Base-by-base conservation (phyloP, 1,140 invertebrate species). In the Zaprionus kolodkinae region DNA sequence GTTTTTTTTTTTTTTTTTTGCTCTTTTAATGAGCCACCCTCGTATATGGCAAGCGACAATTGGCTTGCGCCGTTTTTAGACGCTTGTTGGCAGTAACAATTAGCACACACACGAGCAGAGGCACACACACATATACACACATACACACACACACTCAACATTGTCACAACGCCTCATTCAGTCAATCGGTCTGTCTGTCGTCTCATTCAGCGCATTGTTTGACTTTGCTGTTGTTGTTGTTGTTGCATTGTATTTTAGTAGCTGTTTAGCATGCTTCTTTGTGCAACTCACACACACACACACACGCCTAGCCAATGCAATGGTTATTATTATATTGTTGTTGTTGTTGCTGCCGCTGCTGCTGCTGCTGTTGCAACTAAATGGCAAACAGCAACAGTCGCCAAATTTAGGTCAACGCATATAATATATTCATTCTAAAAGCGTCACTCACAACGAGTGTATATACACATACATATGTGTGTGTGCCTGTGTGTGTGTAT, bases 371-470 rank as follows among this genome's bases (percentile, higher is more conserved):
- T 38, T 50, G 77, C 78, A 73, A 79, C 73, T 66, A 78, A 80
- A 80, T 74, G 76, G 75, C 71, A 74, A 80, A 76, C 65, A 70
- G 45, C 67, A 76, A 70, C 52, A 79, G 61, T 64, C 72, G 73
- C 73, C 36, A 70, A 75, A 80, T 80, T 80, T 80, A 78, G 78
- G 78, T 80, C 76, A 80, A 78, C 78, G 76, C 76, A 80, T 71
- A 74, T 80, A 78, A 80, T 74, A 80, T 78, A 80, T 78, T 65
- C 78, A 79, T 79, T 78, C 73, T 78, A 72, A 76, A 72, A 57
- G 70, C 63, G 50, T 72, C 48, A 59, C 45, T 45, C 59, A 15
- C 21, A 48, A 21, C 3, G 36, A 15, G 65, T 60, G 56, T 50
- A 3, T 45, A 21, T 52, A 43, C 27, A 12, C 15, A 9, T 38